Evolutionary conservation across 2,888 invertebrate genomes (phyloP), one percentile per base, ranked within the genome.

Genomic region (Ypsolopha scabrella): DNA sequence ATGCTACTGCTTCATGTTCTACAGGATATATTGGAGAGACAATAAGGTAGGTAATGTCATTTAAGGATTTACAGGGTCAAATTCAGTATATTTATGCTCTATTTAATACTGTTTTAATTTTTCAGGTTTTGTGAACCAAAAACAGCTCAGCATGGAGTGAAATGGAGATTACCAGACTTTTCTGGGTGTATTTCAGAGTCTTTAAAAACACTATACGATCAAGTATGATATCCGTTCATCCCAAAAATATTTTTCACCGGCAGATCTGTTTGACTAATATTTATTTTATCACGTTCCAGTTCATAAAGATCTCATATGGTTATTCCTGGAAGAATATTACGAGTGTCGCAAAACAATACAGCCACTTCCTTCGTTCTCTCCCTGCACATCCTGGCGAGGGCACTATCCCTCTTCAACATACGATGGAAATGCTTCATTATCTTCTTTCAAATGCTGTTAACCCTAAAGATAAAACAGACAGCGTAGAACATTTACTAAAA

Each of bases 111-210:
- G 24, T 24, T 24, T 24, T 24, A 33, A 51, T n/a, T 41, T 71
- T 67, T 39, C 59, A 87, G 86, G 54, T 83, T 82, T 55, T 87
- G 87, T 52, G 86, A 86, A 59, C 78, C 86, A 1, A 83, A 81
- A 62, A 74, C 80, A 1, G 74, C 78, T 53, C 75, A 75, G 10
- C 90, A 89, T 38, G 90, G 89, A 33, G 91, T 93, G 0, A 89
- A 89, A 56, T 95, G 95, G 94, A 88, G 89, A 60, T 72, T 88
- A 45, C 92, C 94, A 0, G 93, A 94, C 70, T 94, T 93, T 67
- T 92, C 93, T 1, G 86, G 87, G 14, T 95, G 95, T 65, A 81
- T 92, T 33, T 89, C 91, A 34, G 89, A 91, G 62, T 88, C 90
- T 1, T 70, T 93, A 37, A 75, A 88, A 50, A 78, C 88, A 60